These are phyloP conservation scores for Acridotheres tristis DNA, from an alignment of 2,797 vertebrate species.

Conservation along the genomic window DNA sequence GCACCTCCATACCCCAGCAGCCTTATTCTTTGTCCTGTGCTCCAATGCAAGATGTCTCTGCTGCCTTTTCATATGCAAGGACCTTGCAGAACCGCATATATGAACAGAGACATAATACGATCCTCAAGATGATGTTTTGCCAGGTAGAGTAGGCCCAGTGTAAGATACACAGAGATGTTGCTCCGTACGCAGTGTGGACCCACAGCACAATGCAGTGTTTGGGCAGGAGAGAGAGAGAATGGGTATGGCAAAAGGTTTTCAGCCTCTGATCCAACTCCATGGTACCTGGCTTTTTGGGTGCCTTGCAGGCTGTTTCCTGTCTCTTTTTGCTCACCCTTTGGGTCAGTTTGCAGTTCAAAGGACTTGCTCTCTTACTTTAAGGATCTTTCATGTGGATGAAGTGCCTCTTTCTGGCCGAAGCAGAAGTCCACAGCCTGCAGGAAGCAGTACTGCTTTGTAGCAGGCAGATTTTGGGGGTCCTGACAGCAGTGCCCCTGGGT, in stretches of 20 bases:
- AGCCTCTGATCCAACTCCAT: neutral
- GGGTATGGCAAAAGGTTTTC: neutral
- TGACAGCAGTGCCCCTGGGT: fast-evolving
- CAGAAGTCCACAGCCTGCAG: neutral
- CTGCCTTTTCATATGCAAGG: neutral
- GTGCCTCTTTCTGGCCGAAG: neutral
- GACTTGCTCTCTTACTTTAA: neutral
- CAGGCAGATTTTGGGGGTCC: neutral
- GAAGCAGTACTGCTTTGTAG: neutral
- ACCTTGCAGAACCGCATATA: fast-evolving
- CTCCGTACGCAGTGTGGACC: neutral
- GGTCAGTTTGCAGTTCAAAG: neutral
- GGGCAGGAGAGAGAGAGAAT: neutral
- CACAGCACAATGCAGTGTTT: neutral
- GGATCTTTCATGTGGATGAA: neutral
- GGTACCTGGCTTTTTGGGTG: neutral
- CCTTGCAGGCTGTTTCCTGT: neutral
- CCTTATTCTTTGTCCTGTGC: neutral
- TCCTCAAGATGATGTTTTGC: neutral
- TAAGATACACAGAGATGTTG: neutral
- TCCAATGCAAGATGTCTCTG: neutral
- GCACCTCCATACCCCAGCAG: neutral
- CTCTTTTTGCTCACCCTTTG: neutral
- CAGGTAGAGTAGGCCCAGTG: neutral
- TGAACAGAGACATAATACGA: neutral